phyloP scores from a whole-genome alignment of 2,113 vertebrate genomes.

The Planiliza haematocheilus region DNA sequence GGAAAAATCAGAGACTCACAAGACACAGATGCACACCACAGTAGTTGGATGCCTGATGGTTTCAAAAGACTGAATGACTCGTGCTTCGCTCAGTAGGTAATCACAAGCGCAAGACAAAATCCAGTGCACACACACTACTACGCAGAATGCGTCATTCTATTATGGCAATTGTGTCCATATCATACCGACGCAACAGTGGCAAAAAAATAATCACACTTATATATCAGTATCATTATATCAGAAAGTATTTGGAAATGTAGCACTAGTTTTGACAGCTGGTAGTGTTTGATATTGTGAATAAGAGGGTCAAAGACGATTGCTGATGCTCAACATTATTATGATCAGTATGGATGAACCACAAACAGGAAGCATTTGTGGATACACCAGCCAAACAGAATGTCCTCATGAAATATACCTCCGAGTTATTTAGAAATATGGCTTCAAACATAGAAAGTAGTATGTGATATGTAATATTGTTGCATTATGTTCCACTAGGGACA shows the following conservation, averaged over 20 bases:
- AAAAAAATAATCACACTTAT: background rate
- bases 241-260: background rate
- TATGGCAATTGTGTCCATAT: background rate
- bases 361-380: too few species aligned
- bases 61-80: slow-evolving; percentile 41
- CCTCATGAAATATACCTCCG: slow-evolving; percentile 28
- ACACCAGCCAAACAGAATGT: background rate
- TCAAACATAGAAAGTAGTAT: slow-evolving; percentile 38
- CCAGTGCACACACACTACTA: slow-evolving; percentile 10
- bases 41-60: background rate
- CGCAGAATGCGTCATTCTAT: too few species aligned
- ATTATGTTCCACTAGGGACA: slow-evolving; percentile 42
- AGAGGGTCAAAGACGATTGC: too few species aligned
- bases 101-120: slow-evolving; percentile 35
- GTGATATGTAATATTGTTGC: slow-evolving; percentile 45
- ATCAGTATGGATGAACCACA: too few species aligned
- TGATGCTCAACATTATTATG: too few species aligned
- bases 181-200: background rate
- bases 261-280: background rate
- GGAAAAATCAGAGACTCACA: background rate
- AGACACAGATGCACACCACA: slow-evolving; percentile 19
- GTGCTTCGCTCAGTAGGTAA: slow-evolving; percentile 51
- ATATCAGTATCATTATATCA: too few species aligned
- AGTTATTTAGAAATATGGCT: slow-evolving; percentile 36
- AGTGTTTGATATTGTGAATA: too few species aligned